phyloP scores from a whole-genome alignment of 37 sponge, comb jelly and placozoan species.

The Beroe forskalii region DNA sequence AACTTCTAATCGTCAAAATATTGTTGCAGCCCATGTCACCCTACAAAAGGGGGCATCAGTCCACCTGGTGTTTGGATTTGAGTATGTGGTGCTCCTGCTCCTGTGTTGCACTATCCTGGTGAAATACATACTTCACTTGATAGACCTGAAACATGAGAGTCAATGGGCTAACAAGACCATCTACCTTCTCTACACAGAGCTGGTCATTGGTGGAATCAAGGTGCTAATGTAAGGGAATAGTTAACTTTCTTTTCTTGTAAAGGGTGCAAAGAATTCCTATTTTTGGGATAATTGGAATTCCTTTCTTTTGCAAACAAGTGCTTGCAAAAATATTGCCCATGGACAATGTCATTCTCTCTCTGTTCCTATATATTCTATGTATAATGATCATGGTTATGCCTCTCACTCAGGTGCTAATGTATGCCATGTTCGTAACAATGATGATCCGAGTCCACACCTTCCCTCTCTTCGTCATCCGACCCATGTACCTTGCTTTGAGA shows the following conservation, averaged over 20 bases:
- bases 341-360: too few species aligned
- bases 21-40: constrained; percentile 66
- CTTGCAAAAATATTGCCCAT: too few species aligned
- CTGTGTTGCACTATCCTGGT: constrained; percentile 70
- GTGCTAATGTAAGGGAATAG: too few species aligned
- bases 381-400: too few species aligned
- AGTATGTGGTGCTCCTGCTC: constrained; percentile 91
- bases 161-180: constrained; percentile 98
- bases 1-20: too few species aligned
- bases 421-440: constrained; percentile 82
- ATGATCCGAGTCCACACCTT: constrained; percentile 89
- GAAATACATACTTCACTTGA: constrained; percentile 89
- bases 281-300: too few species aligned
- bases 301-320: too few species aligned
- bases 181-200: constrained; percentile 83
- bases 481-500: constrained; percentile 80
- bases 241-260: too few species aligned
- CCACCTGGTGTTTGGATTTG: constrained; percentile 91
- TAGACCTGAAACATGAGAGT: constrained; percentile 88
- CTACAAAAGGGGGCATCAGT: constrained; percentile 77
- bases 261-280: too few species aligned
- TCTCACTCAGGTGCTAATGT: constrained; percentile 70
- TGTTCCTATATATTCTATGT: too few species aligned
- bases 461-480: constrained; percentile 89
- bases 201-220: constrained; percentile 63